Evolutionary conservation across 2,113 vertebrate species (phyloP).

Genomic region (Petroica traversi): DNA sequence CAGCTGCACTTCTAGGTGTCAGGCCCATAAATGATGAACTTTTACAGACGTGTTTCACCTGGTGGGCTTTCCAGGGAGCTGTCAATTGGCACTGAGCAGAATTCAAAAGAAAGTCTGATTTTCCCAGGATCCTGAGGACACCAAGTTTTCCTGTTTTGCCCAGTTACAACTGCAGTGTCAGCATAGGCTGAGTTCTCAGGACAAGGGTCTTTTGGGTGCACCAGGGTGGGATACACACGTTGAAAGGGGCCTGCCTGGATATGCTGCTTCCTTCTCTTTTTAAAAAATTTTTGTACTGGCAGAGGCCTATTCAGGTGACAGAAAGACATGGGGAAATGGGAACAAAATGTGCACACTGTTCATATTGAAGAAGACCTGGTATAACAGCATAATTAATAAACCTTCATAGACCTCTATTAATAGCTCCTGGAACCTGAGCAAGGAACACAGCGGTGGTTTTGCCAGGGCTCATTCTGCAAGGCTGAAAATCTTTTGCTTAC

Average conservation of each 20-base stretch:
- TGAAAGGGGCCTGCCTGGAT: neutral
- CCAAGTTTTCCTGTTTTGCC: neutral
- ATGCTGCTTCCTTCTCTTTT: neutral
- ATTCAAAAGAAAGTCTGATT: neutral
- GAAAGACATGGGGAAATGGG: neutral
- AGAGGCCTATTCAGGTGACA: neutral
- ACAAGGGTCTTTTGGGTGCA: neutral
- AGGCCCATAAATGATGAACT: neutral
- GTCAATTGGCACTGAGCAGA: neutral
- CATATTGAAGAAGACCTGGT: neutral
- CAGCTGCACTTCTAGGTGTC: neutral
- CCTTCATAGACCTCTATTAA: conserved; percentile 8
- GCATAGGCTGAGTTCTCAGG: neutral
- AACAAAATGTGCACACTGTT: neutral
- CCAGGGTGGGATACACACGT: neutral
- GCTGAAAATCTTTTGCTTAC: conserved; percentile 31
- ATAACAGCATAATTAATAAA: conserved; percentile 38
- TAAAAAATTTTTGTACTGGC: neutral
- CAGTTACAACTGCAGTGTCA: neutral
- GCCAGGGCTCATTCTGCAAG: conserved; percentile 13
- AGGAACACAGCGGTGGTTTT: neutral
- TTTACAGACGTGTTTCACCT: neutral
- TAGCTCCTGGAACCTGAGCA: conserved; percentile 24
- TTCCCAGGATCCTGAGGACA: neutral
- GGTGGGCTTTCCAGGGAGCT: neutral